Evolutionary conservation across 2,113 vertebrate genomes (phyloP), one percentile per base, ranked within the genome.

Genomic region (Narcine bancroftii): DNA sequence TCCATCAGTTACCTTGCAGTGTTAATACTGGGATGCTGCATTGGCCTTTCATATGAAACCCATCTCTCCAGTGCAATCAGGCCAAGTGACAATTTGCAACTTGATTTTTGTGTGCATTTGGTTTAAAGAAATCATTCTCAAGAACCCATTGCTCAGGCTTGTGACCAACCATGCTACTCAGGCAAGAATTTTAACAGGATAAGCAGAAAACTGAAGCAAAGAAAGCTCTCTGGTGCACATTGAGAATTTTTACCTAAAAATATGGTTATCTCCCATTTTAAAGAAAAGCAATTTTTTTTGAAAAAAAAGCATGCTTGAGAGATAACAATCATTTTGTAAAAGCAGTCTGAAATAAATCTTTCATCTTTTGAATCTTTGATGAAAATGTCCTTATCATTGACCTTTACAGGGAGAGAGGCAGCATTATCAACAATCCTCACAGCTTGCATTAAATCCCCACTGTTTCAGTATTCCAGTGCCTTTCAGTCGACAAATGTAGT

Each of bases 361-460:
- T 29, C 15, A 56, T 29, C 50, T 33, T 85, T 17, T 36, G 81
- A 85, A 85, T 53, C 29, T 17, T 10, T 85, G 81, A 85, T 85
- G 81, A 50, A 85, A 56, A 60, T 60, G 50, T 85, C 53, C 50
- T 85, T 56, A 85, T 85, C 81, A 21, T 85, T 85, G 50, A 85
- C 53, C 81, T 85, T 85, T 56, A 33, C 3, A 56, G 50, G 47
- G n/a, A 19, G 29, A 85, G 33, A 85, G 56, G 50, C 29, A n/a
- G 53, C 81, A n/a, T 36, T 60, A 85, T 85, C 81, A 85, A 56
- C 81, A 33, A 85, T 60, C 29, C 81, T 56, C 81, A 60, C 33
- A 60, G 50, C 50, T 85, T 85, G 81, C 81, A 85, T 60, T 17
- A 60, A 85, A 85, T n/a, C n/a, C n/a, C n/a, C n/a, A n/a, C n/a